A percentile compares a stretch with the other conserved stretches of the same genome.
These are phyloP conservation scores for Calephelis perditalis DNA, from an alignment of 2,888 invertebrate species.

Conservation along the genomic window DNA sequence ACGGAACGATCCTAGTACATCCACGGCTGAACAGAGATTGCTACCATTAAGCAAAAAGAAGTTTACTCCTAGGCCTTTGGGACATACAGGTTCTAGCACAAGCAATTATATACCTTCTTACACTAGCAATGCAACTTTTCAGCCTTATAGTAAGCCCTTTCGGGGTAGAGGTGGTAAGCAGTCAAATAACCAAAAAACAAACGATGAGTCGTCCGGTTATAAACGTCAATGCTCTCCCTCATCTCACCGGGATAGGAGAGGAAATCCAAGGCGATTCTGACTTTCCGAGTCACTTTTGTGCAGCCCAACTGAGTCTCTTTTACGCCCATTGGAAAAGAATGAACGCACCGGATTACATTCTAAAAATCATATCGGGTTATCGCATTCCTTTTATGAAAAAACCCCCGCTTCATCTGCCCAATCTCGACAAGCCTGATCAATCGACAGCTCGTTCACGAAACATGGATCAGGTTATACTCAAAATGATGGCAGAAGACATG, in stretches of 20 bases:
- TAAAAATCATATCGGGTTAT: constrained; percentile 1
- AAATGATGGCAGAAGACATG: no score
- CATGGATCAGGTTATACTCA: no score
- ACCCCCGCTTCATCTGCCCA: background rate
- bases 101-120: background rate
- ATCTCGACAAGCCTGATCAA: background rate
- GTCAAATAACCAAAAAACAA: background rate
- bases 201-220: background rate
- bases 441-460: no score
- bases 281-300: background rate
- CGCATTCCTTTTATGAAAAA: background rate
- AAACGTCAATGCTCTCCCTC: constrained; percentile 2
- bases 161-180: background rate
- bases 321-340: background rate
- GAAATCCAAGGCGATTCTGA: background rate
- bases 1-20: background rate
- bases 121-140: background rate
- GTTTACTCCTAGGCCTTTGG: background rate
- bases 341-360: background rate
- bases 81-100: no score
- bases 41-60: background rate
- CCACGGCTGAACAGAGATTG: background rate
- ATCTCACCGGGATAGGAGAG: constrained; percentile 4
- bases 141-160: background rate
- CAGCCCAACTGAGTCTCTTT: background rate